Conservation (phyloP, 2,797 vertebrate genomes). For the Sternarchorhynchus goeldii region DNA sequence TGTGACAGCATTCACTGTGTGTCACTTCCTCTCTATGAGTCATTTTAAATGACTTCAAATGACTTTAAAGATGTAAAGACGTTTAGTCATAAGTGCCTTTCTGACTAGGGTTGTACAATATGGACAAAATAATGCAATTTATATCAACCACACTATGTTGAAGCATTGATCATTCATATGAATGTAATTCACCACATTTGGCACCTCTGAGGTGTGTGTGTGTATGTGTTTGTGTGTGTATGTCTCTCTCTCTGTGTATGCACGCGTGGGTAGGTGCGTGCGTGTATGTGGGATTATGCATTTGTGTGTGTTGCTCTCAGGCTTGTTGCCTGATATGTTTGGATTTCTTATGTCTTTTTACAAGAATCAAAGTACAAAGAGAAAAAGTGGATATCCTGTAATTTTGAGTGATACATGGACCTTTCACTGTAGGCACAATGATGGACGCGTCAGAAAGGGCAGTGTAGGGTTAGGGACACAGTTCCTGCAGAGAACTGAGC, state of each 20-base stretch:
- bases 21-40: background rate
- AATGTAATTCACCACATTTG: too few relatives aligned
- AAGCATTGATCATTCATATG: background rate
- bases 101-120: background rate
- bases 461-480: too few relatives aligned
- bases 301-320: too few relatives aligned
- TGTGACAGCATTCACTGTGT: background rate
- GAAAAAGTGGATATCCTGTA: background rate
- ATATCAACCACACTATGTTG: background rate
- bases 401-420: background rate
- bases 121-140: background rate
- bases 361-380: background rate
- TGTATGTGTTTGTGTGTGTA: too few relatives aligned
- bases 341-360: too few relatives aligned
- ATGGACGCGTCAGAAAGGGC: too few relatives aligned
- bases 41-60: conserved; percentile 10
- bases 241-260: too few relatives aligned
- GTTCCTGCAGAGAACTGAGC: too few relatives aligned
- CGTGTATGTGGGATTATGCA: too few relatives aligned
- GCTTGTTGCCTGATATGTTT: too few relatives aligned
- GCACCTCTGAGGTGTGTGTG: too few relatives aligned
- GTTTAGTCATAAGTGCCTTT: conserved; percentile 12
- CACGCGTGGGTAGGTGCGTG: too few relatives aligned
- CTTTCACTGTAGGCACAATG: background rate
- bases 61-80: conserved; percentile 6